Evolutionary conservation across 2,888 invertebrate species (phyloP).

Genomic region (Tipula helvola): DNA sequence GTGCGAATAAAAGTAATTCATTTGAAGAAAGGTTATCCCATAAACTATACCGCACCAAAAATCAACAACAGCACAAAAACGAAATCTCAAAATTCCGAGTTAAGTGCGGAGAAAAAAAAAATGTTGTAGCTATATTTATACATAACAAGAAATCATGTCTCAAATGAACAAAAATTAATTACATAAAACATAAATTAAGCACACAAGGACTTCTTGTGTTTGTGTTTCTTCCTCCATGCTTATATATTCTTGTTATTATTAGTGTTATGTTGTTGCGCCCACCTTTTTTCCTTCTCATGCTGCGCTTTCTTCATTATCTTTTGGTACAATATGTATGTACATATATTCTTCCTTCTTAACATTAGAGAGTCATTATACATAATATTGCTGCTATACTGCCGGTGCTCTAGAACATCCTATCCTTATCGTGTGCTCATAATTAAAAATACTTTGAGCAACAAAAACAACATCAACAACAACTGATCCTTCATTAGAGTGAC

Average conservation of each 20-base stretch:
- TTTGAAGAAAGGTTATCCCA: background rate
- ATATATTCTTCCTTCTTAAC: background rate
- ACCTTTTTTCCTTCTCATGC: background rate
- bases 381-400: background rate
- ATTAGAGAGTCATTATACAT: background rate
- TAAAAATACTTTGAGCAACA: background rate
- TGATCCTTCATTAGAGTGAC: background rate
- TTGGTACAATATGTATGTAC: background rate
- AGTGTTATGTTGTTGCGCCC: background rate
- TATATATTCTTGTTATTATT: background rate
- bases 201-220: constrained; percentile 4
- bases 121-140: background rate
- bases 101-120: background rate
- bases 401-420: background rate
- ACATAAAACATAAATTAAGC: background rate
- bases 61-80: background rate
- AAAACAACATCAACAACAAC: background rate
- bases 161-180: constrained; percentile 4
- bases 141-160: background rate
- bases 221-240: background rate
- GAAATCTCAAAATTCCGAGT: background rate
- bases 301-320: background rate
- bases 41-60: background rate
- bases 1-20: background rate
- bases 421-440: background rate